Conservation (phyloP, 2,113 vertebrate species). For the Willisornis vidua region DNA sequence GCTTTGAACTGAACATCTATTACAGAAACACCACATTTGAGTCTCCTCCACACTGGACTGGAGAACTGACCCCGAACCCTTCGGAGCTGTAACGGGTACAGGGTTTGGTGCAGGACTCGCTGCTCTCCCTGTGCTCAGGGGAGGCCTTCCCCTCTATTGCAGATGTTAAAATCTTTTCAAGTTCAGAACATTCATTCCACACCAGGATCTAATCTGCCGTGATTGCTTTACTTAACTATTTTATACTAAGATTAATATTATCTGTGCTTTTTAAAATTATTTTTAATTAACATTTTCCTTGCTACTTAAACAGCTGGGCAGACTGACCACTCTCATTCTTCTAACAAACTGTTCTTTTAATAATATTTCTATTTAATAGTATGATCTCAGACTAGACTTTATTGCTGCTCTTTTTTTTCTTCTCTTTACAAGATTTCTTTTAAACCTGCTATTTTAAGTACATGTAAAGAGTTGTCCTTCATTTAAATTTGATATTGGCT, state of each 20-base stretch:
- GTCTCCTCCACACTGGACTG: background rate
- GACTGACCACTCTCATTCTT: background rate
- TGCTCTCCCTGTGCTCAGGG: background rate
- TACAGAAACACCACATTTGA: background rate
- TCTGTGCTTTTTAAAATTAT: background rate
- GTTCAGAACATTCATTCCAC: background rate
- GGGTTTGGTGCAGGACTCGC: background rate
- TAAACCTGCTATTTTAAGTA: background rate
- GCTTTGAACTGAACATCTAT: constrained; percentile 31
- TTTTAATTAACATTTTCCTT: background rate
- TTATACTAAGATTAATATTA: background rate
- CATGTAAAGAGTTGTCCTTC: background rate
- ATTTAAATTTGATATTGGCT: background rate
- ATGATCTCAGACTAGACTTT: constrained; percentile 43
- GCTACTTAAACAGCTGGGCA: background rate
- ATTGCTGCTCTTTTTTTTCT: background rate
- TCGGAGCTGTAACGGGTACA: background rate
- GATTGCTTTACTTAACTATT: background rate
- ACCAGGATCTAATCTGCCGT: background rate
- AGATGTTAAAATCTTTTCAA: background rate
- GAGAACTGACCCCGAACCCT: background rate
- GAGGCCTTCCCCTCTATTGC: background rate
- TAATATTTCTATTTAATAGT: constrained; percentile 19
- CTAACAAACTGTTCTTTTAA: background rate
- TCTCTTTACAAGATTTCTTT: constrained; percentile 19